These are phyloP conservation scores for Campylomormyrus tamandua DNA, from an alignment of 2,113 vertebrate genomes.

Conservation along the genomic window DNA sequence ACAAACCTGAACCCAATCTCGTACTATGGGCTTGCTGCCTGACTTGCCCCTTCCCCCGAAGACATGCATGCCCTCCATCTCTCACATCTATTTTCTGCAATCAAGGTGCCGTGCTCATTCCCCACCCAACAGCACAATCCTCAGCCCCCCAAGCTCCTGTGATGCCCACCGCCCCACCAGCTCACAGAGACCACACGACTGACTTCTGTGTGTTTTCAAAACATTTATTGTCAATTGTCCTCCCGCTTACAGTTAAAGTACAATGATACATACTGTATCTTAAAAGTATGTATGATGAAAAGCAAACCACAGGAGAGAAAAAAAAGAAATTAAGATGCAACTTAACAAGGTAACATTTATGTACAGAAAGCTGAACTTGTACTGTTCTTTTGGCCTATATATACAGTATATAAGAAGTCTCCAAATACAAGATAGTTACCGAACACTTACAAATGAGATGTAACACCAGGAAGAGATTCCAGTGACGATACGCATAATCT, in stretches of 20 bases:
- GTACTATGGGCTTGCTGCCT: not conserved
- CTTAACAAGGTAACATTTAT: not conserved
- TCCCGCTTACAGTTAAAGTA: not conserved
- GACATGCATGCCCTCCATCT: not conserved
- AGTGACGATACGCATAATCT: not conserved
- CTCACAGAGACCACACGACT: not conserved
- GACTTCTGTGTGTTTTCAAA: not conserved
- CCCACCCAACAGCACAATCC: not conserved
- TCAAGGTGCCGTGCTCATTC: not conserved
- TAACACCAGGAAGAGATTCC: not conserved
- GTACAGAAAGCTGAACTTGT: not conserved
- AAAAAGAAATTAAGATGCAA: not conserved
- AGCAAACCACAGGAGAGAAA: constrained; percentile 4
- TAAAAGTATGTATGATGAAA: not conserved
- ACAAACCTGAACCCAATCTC: not conserved
- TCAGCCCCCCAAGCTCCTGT: not conserved
- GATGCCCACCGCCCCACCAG: not conserved
- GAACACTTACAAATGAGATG: not conserved
- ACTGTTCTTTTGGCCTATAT: not conserved
- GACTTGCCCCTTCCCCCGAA: not conserved
- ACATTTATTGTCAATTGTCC: constrained; percentile 15
- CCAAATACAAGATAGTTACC: not conserved
- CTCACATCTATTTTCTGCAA: not conserved
- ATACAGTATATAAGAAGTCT: not conserved
- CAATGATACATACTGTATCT: not conserved